These are phyloP conservation scores for Punctoribates punctum DNA, from an alignment of 2,888 invertebrate genomes.

Conservation along the genomic window DNA sequence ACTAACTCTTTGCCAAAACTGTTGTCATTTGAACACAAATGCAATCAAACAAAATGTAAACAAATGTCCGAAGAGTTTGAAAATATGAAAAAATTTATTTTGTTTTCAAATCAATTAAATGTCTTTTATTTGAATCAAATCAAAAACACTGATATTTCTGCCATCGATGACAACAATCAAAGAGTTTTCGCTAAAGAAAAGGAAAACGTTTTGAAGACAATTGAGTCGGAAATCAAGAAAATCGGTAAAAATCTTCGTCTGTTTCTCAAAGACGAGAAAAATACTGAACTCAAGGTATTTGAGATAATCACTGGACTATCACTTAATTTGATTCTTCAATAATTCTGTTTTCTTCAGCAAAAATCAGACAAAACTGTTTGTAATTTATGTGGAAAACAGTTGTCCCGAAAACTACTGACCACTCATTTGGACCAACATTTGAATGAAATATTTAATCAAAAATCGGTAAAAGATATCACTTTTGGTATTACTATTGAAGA, in stretches of 20 bases:
- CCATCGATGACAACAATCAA: too few species aligned
- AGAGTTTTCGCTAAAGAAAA: background rate
- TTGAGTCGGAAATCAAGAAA: too few species aligned
- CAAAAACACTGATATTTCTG: background rate
- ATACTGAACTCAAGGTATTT: too few species aligned
- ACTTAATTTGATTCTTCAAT: background rate
- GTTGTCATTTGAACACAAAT: conserved; percentile 9
- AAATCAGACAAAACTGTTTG: background rate
- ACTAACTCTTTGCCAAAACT: background rate
- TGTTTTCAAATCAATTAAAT: background rate
- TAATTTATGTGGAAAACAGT: background rate
- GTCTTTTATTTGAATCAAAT: background rate
- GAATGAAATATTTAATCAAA: background rate
- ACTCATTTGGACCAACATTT: background rate
- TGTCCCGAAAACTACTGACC: background rate
- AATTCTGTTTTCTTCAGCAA: background rate
- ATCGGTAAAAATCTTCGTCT: too few species aligned
- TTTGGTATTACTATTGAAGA: too few species aligned
- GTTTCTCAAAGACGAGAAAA: too few species aligned
- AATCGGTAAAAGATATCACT: background rate
- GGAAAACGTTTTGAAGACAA: too few species aligned
- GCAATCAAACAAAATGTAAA: background rate
- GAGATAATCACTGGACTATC: background rate
- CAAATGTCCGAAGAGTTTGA: background rate
- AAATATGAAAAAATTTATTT: background rate